A percentile compares a stretch with the other conserved stretches of the same genome.
Conservation (phyloP, 2,888 invertebrate genomes). For the Napeogenes sylphis region DNA sequence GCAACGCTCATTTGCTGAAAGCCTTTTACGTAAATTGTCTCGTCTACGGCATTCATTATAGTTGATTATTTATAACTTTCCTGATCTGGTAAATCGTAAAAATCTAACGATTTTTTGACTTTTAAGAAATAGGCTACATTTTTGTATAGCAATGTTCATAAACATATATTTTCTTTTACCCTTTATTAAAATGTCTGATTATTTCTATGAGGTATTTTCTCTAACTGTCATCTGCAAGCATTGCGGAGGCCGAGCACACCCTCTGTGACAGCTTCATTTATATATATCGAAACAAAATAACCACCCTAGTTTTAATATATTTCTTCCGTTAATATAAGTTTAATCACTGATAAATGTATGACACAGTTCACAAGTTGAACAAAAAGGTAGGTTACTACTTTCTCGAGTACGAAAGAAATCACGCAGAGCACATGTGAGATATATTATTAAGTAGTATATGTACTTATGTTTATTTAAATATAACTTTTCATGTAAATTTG, state of each 20-base stretch:
- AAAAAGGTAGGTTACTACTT: constrained; percentile 46
- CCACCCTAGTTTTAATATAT: too few species aligned
- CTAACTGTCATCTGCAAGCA: constrained; percentile 6
- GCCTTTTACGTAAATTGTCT: too few species aligned
- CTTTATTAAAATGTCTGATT: constrained; percentile 3
- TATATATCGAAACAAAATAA: not conserved
- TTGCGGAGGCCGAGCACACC: constrained; percentile 5
- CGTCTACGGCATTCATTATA: too few species aligned
- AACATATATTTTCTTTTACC: not conserved
- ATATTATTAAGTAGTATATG: not conserved
- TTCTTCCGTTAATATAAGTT: too few species aligned
- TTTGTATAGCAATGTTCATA: not conserved
- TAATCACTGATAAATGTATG: not conserved
- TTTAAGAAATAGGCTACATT: not conserved
- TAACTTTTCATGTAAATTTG: not conserved
- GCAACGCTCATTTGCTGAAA: too few species aligned
- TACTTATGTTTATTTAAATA: not conserved
- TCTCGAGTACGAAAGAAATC: constrained; percentile 55
- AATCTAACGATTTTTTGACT: too few species aligned
- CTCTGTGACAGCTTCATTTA: constrained; percentile 13
- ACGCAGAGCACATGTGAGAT: constrained; percentile 55
- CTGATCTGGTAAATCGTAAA: too few species aligned
- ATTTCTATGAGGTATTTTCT: constrained; percentile 1
- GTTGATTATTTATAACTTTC: too few species aligned
- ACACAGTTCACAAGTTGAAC: constrained; percentile 60